These are phyloP conservation scores for Argya squamiceps DNA, from an alignment of 2,797 vertebrate genomes.

Conservation along the genomic window DNA sequence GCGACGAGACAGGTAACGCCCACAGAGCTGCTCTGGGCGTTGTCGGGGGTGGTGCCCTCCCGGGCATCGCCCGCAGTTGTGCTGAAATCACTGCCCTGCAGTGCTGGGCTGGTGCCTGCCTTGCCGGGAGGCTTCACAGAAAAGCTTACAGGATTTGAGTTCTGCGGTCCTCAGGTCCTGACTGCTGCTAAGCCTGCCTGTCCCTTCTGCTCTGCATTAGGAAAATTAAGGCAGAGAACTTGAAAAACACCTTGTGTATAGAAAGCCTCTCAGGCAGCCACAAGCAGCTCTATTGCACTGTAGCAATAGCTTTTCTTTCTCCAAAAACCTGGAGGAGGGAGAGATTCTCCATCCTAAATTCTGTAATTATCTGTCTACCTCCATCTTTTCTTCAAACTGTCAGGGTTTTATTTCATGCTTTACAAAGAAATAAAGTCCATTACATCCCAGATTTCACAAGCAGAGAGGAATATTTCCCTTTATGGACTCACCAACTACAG, in stretches of 20 bases:
- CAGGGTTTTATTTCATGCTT: neutral
- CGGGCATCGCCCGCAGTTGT: fast-evolving
- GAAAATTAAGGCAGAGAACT: neutral
- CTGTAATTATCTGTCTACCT: neutral
- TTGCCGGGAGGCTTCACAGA: neutral
- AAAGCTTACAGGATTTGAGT: neutral
- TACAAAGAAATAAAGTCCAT: neutral
- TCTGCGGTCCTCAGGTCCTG: neutral
- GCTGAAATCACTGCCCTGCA: neutral
- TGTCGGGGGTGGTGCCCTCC: neutral
- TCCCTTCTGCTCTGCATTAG: neutral
- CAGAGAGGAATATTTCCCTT: neutral
- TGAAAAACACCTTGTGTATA: neutral
- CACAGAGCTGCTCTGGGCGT: neutral
- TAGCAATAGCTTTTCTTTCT: neutral
- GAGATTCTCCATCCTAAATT: neutral
- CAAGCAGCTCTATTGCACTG: neutral
- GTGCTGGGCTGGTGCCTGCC: neutral
- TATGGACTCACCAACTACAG: neutral
- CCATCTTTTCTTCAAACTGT: neutral
- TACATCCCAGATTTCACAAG: neutral
- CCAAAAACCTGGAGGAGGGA: neutral
- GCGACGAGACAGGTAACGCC: slow-evolving; percentile 88
- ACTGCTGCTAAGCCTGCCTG: neutral
- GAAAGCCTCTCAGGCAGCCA: neutral